Base-by-base conservation (phyloP, 2,888 invertebrate species). In the Choreutis nemorana region DNA sequence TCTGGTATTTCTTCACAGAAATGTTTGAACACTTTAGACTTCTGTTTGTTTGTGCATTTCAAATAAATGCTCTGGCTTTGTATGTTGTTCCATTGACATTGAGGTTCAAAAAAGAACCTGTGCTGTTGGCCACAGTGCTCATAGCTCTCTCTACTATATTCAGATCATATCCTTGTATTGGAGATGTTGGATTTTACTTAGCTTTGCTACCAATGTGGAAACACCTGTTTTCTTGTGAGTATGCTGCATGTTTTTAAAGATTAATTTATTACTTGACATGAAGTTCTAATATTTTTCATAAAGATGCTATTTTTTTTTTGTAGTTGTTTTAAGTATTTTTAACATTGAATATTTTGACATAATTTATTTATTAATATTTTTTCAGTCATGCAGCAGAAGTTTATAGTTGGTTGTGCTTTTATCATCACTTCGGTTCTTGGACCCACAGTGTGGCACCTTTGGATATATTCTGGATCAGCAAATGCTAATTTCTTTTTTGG, bases 401-500 rank as follows among this genome's bases (percentile, higher is more conserved):
- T 99, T 57, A 84, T 97, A 21, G 93, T 96, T 8, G 87, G 89
- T n/a, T 91, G 93, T 49, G 91, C 95, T 52, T 87, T 97, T 55
- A 81, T 96, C 28, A 89, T 93, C 30, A 92, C 94, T 9, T 87
- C 94, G 15, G 89, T 91, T 3, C 84, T 99, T 44, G 95, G 94
- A 29, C 97, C 99, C 1, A 91, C 96, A 2, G 87, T 98, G 29
- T 98, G 97, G 94, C 92, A 98, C 63, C 83, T 99, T 22, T 99
- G 99, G 99, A 95, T 99, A 44, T 95, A 95, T 64, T 90, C 94
- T 6, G 94, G 97, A 22, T 97, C 97, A 23, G 99, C 98, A 4
- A 99, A 99, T 81, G 97, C 99, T 0, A 99, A 99, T 73, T 99
- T 99, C 71, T 99, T 97, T 78, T 99, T 99, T 71, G 98, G 97